phyloP scores from a whole-genome alignment of 1,140 invertebrate genomes.

The Aphelinus certus region DNA sequence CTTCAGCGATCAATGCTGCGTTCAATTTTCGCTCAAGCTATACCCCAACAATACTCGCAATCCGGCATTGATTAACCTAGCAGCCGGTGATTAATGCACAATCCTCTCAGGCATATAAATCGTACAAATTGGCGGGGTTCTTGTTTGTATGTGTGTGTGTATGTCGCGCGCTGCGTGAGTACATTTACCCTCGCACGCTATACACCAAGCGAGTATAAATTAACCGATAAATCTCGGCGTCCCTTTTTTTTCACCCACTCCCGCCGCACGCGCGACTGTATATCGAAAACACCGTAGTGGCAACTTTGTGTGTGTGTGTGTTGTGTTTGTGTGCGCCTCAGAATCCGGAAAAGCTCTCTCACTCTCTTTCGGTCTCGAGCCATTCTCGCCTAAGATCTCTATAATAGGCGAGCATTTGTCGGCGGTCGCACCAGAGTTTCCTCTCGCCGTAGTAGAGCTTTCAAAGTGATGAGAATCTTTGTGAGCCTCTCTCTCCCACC shows the following conservation, averaged over 20 bases:
- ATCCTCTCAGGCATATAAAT: too few species aligned
- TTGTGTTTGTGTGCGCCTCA: background rate
- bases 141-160: too few species aligned
- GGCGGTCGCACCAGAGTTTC: constrained; percentile 13
- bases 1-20: too few species aligned
- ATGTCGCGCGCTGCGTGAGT: constrained; percentile 5
- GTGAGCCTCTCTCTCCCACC: background rate
- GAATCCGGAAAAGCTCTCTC: constrained; percentile 9
- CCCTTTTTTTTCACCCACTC: background rate
- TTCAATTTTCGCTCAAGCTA: too few species aligned
- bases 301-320: too few species aligned
- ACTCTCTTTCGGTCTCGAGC: background rate
- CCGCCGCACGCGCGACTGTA: background rate
- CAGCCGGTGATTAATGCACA: too few species aligned
- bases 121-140: background rate
- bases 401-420: constrained; percentile 47
- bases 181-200: background rate
- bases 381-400: constrained; percentile 43
- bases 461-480: constrained; percentile 26
- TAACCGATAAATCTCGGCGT: constrained; percentile 11
- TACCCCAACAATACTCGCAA: too few species aligned
- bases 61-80: too few species aligned
- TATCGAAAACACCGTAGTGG: background rate
- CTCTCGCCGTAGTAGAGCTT: constrained; percentile 3
- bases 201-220: constrained; percentile 1